Percentiles rank a stretch among this genome's conserved stretches.
These are phyloP conservation scores for Peromyscus polionotus DNA, from an alignment of 2,113 vertebrate genomes.

Conservation along the genomic window DNA sequence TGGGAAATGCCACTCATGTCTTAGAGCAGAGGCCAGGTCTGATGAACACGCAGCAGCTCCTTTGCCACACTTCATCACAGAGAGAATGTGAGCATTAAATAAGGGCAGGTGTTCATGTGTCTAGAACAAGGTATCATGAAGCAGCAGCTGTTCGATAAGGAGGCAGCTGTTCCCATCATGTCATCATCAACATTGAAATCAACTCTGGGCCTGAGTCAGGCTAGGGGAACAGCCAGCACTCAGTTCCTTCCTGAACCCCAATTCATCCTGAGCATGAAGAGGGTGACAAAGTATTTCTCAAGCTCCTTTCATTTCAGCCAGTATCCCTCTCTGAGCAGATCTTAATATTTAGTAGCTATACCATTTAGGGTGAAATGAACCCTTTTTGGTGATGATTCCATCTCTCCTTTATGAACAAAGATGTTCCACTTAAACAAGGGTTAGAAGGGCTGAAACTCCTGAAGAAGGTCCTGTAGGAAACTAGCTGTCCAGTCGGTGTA, in stretches of 20 bases:
- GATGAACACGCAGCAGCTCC: background rate
- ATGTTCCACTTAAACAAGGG: background rate
- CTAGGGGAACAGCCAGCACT: background rate
- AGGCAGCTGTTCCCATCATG: background rate
- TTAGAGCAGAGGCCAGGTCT: background rate
- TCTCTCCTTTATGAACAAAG: background rate
- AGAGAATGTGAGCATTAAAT: background rate
- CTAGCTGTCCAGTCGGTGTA: fast-evolving
- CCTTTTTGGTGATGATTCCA: background rate
- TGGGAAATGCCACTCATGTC: background rate
- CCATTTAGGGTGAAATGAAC: background rate
- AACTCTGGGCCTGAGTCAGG: background rate
- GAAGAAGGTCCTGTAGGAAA: background rate
- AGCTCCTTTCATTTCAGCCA: background rate
- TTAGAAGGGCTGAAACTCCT: background rate
- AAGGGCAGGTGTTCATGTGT: background rate
- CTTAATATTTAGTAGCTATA: background rate
- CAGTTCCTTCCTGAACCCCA: background rate
- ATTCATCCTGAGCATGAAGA: background rate
- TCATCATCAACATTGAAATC: background rate
- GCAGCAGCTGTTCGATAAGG: background rate
- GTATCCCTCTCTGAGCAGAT: background rate
- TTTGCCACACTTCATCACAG: background rate
- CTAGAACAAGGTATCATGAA: background rate
- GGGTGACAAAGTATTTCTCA: background rate